Conservation (phyloP, 2,113 vertebrate species). For the Gracilinanus agilis region DNA sequence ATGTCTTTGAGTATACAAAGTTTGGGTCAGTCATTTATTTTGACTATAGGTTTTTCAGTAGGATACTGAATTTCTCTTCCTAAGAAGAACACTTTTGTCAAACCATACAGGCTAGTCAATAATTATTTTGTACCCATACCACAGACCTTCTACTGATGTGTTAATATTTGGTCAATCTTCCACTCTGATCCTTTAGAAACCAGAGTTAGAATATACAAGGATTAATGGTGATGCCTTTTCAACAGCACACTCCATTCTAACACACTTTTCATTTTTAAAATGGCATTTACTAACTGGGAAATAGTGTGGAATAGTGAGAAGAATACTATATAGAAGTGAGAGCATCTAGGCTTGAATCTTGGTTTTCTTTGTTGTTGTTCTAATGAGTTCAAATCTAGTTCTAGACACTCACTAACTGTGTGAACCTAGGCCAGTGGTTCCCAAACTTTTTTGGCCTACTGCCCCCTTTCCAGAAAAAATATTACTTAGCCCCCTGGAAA, state of each 20-base stretch:
- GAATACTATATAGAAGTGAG: background rate
- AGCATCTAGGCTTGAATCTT: no score
- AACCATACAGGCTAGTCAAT: background rate
- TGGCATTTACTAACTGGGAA: background rate
- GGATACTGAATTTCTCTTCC: slow-evolving; percentile 18
- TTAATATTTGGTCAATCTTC: slow-evolving; percentile 6
- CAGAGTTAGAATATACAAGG: background rate
- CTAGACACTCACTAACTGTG: background rate
- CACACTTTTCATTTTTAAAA: background rate
- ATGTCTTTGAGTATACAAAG: no score
- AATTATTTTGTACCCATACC: slow-evolving; percentile 3
- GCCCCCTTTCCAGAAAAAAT: no score
- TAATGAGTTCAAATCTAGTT: background rate
- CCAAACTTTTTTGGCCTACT: no score
- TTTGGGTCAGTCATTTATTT: slow-evolving; percentile 9
- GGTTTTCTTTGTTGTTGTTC: no score
- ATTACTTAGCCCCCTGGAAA: no score
- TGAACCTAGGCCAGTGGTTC: no score
- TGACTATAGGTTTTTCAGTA: slow-evolving; percentile 31
- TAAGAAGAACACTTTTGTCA: background rate
- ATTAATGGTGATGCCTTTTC: background rate
- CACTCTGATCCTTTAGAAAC: background rate
- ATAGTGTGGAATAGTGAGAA: background rate
- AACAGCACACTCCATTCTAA: background rate
- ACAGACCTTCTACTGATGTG: background rate